phyloP scores from a whole-genome alignment of 2,888 invertebrate species.

The Gibbula magus region DNA sequence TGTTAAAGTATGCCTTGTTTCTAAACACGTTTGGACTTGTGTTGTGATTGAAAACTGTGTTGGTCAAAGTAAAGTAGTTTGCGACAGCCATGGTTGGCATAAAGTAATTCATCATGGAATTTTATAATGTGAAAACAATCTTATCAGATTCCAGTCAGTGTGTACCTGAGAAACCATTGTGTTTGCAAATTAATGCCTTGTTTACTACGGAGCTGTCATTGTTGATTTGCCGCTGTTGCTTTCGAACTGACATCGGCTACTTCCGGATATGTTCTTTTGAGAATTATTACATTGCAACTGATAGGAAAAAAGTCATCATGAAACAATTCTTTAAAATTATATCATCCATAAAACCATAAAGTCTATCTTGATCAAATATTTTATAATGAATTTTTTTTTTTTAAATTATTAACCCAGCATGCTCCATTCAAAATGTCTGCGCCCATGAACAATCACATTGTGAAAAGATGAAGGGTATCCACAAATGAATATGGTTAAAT shows the following conservation, averaged over 20 bases:
- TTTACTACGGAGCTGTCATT: constrained; percentile 12
- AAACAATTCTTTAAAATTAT: no score
- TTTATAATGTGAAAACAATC: no score
- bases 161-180: constrained; percentile 11
- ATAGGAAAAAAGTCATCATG: no score
- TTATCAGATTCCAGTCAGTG: no score
- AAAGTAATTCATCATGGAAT: no score
- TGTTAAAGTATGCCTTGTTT: not conserved
- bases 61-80: no score
- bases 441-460: not conserved
- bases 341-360: no score
- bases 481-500: no score
- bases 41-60: no score
- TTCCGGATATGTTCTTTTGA: not conserved
- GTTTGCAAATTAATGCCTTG: not conserved
- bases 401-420: not conserved
- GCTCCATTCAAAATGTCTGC: constrained; percentile 4
- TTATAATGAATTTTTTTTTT: not conserved
- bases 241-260: constrained; percentile 12
- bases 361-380: not conserved
- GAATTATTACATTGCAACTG: not conserved
- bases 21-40: no score
- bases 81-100: no score
- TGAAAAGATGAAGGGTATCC: no score
- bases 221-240: not conserved